Conservation (phyloP, 2,113 vertebrate genomes). For the Channa maculata region DNA sequence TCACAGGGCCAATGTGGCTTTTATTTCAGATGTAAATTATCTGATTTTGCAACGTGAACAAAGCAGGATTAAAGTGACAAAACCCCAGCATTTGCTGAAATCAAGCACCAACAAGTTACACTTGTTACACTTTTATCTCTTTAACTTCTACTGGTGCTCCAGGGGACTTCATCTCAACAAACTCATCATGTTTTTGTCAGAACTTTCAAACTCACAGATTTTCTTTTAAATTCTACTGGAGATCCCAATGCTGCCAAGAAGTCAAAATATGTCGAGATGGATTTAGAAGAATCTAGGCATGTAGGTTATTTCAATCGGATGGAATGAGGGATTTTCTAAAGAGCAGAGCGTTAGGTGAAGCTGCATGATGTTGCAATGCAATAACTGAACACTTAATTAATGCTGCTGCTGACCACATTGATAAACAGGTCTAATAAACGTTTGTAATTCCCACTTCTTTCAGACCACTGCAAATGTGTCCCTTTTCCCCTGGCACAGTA, state of each 20-base stretch:
- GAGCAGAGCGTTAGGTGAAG: too few species aligned
- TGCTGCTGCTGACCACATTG: too few species aligned
- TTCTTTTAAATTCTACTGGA: background rate
- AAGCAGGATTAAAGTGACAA: background rate
- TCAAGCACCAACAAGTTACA: background rate
- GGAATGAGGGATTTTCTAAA: too few species aligned
- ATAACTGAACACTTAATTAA: too few species aligned
- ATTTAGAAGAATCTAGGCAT: too few species aligned
- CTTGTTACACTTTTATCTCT: background rate
- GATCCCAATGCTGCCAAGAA: background rate
- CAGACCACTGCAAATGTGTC: too few species aligned
- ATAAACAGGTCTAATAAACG: too few species aligned
- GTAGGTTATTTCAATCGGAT: too few species aligned
- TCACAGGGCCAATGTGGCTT: background rate
- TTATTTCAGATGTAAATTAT: background rate
- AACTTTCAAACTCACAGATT: background rate
- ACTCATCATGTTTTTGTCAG: too few species aligned
- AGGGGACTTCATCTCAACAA: background rate
- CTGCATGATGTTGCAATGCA: too few species aligned
- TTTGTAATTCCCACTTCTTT: too few species aligned
- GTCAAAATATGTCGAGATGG: background rate
- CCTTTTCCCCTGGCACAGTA: too few species aligned
- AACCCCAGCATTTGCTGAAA: background rate
- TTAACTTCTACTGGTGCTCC: background rate
- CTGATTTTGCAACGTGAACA: background rate